Base-by-base conservation (phyloP, 2,888 invertebrate species). In the Dicyrtoma fusca region DNA sequence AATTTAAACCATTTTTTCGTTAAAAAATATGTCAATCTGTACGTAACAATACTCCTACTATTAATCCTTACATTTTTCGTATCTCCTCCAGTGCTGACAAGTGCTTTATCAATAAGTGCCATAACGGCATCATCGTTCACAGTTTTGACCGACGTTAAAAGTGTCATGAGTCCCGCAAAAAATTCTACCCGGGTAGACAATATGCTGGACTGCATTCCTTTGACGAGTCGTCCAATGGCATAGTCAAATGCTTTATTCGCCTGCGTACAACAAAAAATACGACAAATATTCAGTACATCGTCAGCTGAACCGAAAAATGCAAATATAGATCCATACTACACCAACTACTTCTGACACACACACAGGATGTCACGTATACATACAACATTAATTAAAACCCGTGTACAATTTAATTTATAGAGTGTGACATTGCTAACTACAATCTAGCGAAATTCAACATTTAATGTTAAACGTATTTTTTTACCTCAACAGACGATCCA, bases 31-130 rank as follows among this genome's bases (percentile, higher is more conserved):
- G n/a, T n/a, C n/a, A n/a, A n/a, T n/a, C n/a, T n/a, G n/a, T n/a
- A n/a, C n/a, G n/a, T n/a, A n/a, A n/a, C n/a, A n/a, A n/a, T n/a
- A n/a, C n/a, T n/a, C n/a, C n/a, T n/a, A n/a, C n/a, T n/a, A n/a
- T n/a, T n/a, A n/a, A n/a, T n/a, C n/a, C 89, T 87, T 86, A 90
- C 90, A 83, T 89, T 88, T 85, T 90, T 90, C 6, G 87, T 86
- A 75, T 87, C 87, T 59, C 86, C 87, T 76, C 86, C 87, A 42
- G 87, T 87, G 44, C 84, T 82, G 81, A 88, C 88, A n/a, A 92
- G 84, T 81, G 91, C 89, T 74, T 87, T 87, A 70, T 89, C 86
- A n/a, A 89, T 84, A 17, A 88, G 82, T 57, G 88, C 86, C 53
- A 90, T 82, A 71, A 91, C 82, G 53, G 87, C 84, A 6, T 85